Percentiles rank a stretch among this genome's conserved stretches.
phyloP scores from a whole-genome alignment of 2,113 vertebrate species.

The Forbesichthys agassizii region DNA sequence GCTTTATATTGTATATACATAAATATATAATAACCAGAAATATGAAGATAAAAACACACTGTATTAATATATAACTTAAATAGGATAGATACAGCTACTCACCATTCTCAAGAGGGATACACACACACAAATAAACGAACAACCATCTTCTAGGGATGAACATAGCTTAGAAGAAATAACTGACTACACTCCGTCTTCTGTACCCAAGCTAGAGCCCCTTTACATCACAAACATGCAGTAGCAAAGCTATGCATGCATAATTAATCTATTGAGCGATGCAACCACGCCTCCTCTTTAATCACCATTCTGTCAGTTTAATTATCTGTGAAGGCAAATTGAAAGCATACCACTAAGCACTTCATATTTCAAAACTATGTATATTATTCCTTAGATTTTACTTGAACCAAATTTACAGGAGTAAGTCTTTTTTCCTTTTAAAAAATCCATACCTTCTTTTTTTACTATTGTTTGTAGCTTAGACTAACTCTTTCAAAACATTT shows the following conservation, averaged over 20 bases:
- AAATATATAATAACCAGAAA: background rate
- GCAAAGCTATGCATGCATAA: conserved; percentile 67
- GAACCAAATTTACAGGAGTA: too few species aligned
- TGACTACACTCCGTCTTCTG: conserved; percentile 17
- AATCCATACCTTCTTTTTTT: too few species aligned
- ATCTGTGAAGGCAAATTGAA: too few species aligned
- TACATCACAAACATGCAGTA: background rate
- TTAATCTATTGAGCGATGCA: conserved; percentile 59
- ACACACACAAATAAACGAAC: conserved; percentile 56
- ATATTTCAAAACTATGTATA: too few species aligned
- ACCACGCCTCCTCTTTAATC: background rate
- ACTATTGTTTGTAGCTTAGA: too few species aligned
- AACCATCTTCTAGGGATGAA: conserved; percentile 49
- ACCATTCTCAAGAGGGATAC: conserved; percentile 57
- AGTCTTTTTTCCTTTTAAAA: too few species aligned
- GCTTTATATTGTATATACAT: too few species aligned
- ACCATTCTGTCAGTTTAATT: too few species aligned
- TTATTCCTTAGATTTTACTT: too few species aligned
- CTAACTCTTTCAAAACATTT: too few species aligned
- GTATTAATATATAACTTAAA: background rate
- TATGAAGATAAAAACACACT: conserved; percentile 10
- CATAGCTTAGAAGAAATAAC: conserved; percentile 59
- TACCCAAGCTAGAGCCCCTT: conserved; percentile 12
- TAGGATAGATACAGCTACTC: conserved; percentile 39
- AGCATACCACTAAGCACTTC: too few species aligned